Evolutionary conservation across 2,113 vertebrate genomes (phyloP).

Genomic region (Oncorhynchus keta): DNA sequence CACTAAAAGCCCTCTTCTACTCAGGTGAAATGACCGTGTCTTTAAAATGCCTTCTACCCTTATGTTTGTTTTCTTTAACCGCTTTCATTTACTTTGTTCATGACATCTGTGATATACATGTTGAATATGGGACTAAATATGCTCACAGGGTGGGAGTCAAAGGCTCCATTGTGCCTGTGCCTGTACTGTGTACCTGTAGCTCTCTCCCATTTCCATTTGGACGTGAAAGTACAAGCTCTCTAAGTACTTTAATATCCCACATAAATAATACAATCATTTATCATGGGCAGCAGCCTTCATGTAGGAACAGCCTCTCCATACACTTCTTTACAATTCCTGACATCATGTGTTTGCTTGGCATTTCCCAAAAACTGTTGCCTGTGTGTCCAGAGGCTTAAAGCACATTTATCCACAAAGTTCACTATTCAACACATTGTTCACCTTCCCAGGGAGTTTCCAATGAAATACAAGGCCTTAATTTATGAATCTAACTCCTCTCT

Average conservation of each 20-base stretch:
- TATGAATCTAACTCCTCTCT: conserved; percentile 58
- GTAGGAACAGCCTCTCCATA: conserved; percentile 51
- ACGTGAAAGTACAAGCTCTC: conserved; percentile 62
- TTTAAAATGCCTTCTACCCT: conserved; percentile 30
- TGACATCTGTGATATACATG: conserved; percentile 46
- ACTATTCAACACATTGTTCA: conserved; percentile 60
- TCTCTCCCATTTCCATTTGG: conserved; percentile 43
- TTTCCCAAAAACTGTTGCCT: conserved; percentile 61
- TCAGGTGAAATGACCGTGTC: background rate
- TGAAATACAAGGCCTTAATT: conserved; percentile 66
- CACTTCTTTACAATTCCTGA: conserved; percentile 64
- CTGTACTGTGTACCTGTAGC: conserved; percentile 34
- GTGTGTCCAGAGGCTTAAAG: conserved; percentile 58
- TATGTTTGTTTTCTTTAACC: conserved; percentile 47
- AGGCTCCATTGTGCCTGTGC: conserved; percentile 17
- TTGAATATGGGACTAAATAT: conserved; percentile 21
- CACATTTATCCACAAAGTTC: conserved; percentile 55
- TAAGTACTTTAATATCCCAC: conserved; percentile 56
- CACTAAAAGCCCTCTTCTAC: background rate
- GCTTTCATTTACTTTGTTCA: conserved; percentile 41
- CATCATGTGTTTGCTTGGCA: conserved; percentile 70
- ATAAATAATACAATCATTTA: conserved; percentile 59
- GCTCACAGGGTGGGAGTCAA: conserved; percentile 24
- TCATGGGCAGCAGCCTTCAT: conserved; percentile 66
- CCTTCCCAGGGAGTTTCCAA: conserved; percentile 62